phyloP scores from a whole-genome alignment of 2,113 vertebrate species.

The Otolemur garnettii region DNA sequence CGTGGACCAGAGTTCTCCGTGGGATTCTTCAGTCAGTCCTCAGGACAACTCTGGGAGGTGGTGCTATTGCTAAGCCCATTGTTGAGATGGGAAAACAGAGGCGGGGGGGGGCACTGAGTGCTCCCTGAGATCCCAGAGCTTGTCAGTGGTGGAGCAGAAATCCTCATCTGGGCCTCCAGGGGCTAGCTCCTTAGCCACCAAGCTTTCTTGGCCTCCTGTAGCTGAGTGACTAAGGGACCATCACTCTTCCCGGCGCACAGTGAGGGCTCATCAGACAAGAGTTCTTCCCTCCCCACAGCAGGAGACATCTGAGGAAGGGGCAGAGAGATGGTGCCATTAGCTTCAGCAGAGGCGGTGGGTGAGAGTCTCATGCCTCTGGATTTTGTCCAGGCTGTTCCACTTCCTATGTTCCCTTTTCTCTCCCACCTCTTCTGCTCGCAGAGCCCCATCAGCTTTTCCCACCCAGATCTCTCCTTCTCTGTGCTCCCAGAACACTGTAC shows the following conservation, averaged over 20 bases:
- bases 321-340: not conserved
- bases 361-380: not conserved
- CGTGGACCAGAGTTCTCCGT: too few relatives aligned
- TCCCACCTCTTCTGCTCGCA: accelerated
- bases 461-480: accelerated
- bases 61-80: not conserved
- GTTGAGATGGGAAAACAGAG: not conserved
- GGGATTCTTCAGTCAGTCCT: not conserved
- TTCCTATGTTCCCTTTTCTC: accelerated
- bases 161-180: not conserved
- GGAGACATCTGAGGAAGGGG: not conserved
- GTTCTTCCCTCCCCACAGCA: not conserved
- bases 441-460: accelerated
- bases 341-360: accelerated
- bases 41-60: accelerated
- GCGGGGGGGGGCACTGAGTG: not conserved
- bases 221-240: not conserved
- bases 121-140: not conserved
- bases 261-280: not conserved
- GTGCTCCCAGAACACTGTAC: accelerated
- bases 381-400: not conserved
- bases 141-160: not conserved
- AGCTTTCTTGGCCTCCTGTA: not conserved
- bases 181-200: not conserved
- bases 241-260: too few relatives aligned